These are phyloP conservation scores for Lepisosteus oculatus DNA, from an alignment of 2,113 vertebrate genomes.

Conservation along the genomic window DNA sequence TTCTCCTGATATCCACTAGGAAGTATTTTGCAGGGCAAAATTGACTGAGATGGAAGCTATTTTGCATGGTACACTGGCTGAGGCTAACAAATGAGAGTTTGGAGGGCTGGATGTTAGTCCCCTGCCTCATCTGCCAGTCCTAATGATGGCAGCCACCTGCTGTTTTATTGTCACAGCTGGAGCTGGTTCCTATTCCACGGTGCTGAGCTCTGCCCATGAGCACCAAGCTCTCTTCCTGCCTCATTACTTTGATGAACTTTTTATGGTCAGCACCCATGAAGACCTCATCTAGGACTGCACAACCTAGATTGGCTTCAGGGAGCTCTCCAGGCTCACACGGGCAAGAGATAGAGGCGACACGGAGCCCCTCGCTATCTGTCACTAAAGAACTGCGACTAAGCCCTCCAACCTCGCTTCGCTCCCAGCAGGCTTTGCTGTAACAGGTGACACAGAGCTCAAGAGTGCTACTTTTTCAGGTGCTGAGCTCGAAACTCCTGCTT, in stretches of 20 bases:
- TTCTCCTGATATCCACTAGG: conserved; percentile 50
- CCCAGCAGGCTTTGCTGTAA: conserved; percentile 59
- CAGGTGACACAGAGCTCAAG: too few species aligned
- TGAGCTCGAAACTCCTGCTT: too few species aligned
- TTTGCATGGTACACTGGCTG: conserved; percentile 84
- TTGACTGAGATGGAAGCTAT: conserved; percentile 82
- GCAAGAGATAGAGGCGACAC: conserved; percentile 56
- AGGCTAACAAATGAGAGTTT: conserved; percentile 85
- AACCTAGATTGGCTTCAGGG: conserved; percentile 68
- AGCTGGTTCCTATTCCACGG: conserved; percentile 89
- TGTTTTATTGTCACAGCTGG: conserved; percentile 99
- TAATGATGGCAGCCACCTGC: conserved; percentile 98
- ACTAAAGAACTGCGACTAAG: conserved; percentile 46
- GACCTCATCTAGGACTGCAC: conserved; percentile 82
- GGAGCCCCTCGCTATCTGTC: conserved; percentile 48
- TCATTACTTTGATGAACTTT: conserved; percentile 99
- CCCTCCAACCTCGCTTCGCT: conserved; percentile 56
- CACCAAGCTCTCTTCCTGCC: conserved; percentile 77
- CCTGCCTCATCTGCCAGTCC: conserved; percentile 91
- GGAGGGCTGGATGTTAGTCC: conserved; percentile 79
- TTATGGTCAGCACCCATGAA: conserved; percentile 97
- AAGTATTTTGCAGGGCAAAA: conserved; percentile 74
- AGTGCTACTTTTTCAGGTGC: too few species aligned
- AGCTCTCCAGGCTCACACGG: conserved; percentile 53
- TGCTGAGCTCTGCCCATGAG: conserved; percentile 82